These are phyloP conservation scores for Ruditapes philippinarum DNA, from an alignment of 1,140 invertebrate species.

Conservation along the genomic window DNA sequence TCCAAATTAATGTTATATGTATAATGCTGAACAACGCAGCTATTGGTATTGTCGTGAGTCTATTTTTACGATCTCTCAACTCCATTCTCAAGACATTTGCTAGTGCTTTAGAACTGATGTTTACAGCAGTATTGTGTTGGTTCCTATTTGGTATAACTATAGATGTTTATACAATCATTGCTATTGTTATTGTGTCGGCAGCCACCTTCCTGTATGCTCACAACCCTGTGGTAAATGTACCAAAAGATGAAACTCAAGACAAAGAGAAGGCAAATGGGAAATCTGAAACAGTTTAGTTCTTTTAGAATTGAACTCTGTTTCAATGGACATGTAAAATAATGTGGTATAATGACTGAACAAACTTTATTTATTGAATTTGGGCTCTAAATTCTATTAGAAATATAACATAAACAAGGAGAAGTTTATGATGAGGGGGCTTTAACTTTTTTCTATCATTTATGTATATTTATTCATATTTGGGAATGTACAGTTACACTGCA, in stretches of 20 bases:
- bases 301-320: too few species aligned
- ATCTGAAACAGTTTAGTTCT: slow-evolving; percentile 5
- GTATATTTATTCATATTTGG: too few species aligned
- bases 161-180: slow-evolving; percentile 93
- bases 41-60: slow-evolving; percentile 97
- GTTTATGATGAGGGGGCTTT: too few species aligned
- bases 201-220: slow-evolving; percentile 95
- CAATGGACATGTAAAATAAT: too few species aligned
- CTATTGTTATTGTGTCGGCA: slow-evolving; percentile 94
- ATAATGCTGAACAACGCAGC: slow-evolving; percentile 96
- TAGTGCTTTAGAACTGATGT: slow-evolving; percentile 96
- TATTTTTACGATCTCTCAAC: slow-evolving; percentile 97
- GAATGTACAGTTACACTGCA: too few species aligned
- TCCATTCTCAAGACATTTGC: slow-evolving; percentile 99
- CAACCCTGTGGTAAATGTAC: slow-evolving; percentile 92
- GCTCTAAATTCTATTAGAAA: too few species aligned
- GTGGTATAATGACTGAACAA: too few species aligned
- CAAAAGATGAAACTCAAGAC: slow-evolving; percentile 66
- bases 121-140: slow-evolving; percentile 96
- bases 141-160: slow-evolving; percentile 96
- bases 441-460: too few species aligned
- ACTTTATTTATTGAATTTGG: too few species aligned
- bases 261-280: slow-evolving; percentile 16
- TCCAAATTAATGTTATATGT: slow-evolving; percentile 91
- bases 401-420: too few species aligned